Percentiles rank a stretch among this genome's conserved stretches.
Conservation (phyloP, 2,888 invertebrate genomes). For the Ryuthela nishihirai region DNA sequence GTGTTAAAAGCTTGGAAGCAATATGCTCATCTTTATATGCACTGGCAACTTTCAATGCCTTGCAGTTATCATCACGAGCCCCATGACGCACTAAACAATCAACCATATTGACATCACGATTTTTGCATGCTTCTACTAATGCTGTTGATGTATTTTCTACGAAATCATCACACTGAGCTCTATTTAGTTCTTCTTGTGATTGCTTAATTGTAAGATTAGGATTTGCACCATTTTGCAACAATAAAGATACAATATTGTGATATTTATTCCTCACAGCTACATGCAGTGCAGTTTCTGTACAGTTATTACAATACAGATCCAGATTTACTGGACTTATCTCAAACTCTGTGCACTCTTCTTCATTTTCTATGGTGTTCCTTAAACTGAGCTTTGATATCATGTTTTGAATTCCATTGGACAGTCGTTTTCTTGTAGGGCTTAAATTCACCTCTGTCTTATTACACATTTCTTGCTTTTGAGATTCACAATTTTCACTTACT, state of each 20-base stretch:
- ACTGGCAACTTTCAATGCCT: slow-evolving; percentile 74
- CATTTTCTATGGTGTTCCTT: slow-evolving; percentile 49
- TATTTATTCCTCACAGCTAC: slow-evolving; percentile 74
- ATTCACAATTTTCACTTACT: slow-evolving; percentile 10
- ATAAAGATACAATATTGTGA: slow-evolving; percentile 63
- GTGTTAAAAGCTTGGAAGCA: slow-evolving; percentile 75
- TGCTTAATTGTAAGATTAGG: slow-evolving; percentile 67
- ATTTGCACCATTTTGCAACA: slow-evolving; percentile 75
- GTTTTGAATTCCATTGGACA: slow-evolving; percentile 82
- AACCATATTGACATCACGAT: slow-evolving; percentile 66
- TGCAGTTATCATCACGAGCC: slow-evolving; percentile 78
- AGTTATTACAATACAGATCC: slow-evolving; percentile 68
- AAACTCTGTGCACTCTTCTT: slow-evolving; percentile 43
- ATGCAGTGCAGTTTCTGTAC: slow-evolving; percentile 72
- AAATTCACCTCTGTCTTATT: slow-evolving; percentile 51
- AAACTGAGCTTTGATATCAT: slow-evolving; percentile 78
- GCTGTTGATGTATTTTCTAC: slow-evolving; percentile 48
- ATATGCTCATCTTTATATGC: slow-evolving; percentile 68
- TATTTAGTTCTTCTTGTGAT: slow-evolving; percentile 47
- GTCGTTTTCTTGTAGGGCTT: slow-evolving; percentile 60
- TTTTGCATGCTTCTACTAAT: slow-evolving; percentile 66
- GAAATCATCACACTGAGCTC: slow-evolving; percentile 24
- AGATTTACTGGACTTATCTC: slow-evolving; percentile 65
- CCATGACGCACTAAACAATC: slow-evolving; percentile 73
- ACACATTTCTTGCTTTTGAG: slow-evolving; percentile 40